These are phyloP conservation scores for Bombus confusus DNA, from an alignment of 1,140 invertebrate genomes.

Conservation along the genomic window DNA sequence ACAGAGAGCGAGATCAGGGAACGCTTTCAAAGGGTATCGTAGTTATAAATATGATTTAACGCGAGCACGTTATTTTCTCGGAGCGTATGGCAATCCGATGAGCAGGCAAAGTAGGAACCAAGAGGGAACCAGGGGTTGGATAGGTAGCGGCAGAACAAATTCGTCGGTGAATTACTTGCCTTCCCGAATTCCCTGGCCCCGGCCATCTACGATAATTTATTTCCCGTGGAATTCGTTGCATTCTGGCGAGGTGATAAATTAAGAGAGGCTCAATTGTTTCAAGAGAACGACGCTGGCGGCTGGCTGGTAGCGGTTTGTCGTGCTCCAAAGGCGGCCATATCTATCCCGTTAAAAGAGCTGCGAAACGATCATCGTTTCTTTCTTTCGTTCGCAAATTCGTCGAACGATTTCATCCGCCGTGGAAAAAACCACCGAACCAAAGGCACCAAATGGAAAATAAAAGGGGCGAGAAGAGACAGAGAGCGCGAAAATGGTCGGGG, in stretches of 20 bases:
- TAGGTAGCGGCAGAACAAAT: slow-evolving; percentile 52
- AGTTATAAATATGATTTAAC: background rate
- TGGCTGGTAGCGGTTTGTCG: slow-evolving; percentile 44
- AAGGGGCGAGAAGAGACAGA: background rate
- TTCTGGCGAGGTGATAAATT: slow-evolving; percentile 69
- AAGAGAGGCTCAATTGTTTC: slow-evolving; percentile 70
- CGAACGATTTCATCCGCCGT: slow-evolving; percentile 15
- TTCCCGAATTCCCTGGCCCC: slow-evolving; percentile 56
- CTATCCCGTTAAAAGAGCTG: background rate
- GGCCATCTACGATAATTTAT: slow-evolving; percentile 65
- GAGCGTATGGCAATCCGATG: background rate
- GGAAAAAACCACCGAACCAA: no score
- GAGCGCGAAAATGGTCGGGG: no score
- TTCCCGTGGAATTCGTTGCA: slow-evolving; percentile 69
- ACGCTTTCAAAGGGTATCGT: no score
- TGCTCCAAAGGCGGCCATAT: slow-evolving; percentile 1
- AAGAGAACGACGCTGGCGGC: slow-evolving; percentile 60
- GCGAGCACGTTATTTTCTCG: slow-evolving; percentile 15
- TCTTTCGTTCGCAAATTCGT: slow-evolving; percentile 42
- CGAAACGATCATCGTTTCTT: slow-evolving; percentile 54
- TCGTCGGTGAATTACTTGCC: slow-evolving; percentile 64
- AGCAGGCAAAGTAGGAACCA: background rate
- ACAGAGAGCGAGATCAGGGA: background rate
- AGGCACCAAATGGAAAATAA: background rate
- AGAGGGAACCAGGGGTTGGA: background rate